These are phyloP conservation scores for Tapera naevia DNA, from an alignment of 2,797 vertebrate species.

Conservation along the genomic window DNA sequence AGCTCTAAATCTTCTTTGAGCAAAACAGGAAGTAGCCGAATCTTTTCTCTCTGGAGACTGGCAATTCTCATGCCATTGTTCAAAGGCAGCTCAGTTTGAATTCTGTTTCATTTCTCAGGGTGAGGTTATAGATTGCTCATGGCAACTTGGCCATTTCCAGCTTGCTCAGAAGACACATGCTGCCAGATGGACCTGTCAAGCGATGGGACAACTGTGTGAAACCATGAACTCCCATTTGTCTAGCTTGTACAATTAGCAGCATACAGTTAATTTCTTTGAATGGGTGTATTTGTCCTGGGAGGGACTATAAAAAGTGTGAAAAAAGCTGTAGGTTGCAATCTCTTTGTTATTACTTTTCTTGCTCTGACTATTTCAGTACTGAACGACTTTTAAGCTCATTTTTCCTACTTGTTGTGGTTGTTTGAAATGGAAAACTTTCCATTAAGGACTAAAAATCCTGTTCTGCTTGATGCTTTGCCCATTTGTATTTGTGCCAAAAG, in stretches of 20 bases:
- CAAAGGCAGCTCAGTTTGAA: neutral
- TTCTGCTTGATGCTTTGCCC: constrained; percentile 26
- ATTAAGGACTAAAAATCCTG: neutral
- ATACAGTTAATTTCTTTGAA: neutral
- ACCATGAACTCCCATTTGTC: neutral
- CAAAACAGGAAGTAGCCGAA: neutral
- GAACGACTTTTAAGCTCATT: neutral
- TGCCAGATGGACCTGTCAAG: neutral
- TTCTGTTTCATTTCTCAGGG: neutral
- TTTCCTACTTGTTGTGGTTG: constrained; percentile 31
- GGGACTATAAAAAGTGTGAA: neutral
- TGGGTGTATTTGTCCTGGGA: neutral
- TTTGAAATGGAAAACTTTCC: constrained; percentile 51
- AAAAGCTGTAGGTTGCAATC: neutral
- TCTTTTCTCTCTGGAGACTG: constrained; percentile 4
- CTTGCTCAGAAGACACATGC: neutral
- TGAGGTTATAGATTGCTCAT: neutral
- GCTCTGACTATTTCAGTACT: neutral
- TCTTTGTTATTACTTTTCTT: neutral
- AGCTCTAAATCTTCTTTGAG: constrained; percentile 28
- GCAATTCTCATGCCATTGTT: neutral
- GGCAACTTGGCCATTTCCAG: neutral
- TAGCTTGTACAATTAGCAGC: neutral
- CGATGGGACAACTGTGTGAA: neutral
- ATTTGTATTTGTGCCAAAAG: constrained; percentile 10